phyloP scores from a whole-genome alignment of 2,113 vertebrate species.

The Leptocoma aspasia region DNA sequence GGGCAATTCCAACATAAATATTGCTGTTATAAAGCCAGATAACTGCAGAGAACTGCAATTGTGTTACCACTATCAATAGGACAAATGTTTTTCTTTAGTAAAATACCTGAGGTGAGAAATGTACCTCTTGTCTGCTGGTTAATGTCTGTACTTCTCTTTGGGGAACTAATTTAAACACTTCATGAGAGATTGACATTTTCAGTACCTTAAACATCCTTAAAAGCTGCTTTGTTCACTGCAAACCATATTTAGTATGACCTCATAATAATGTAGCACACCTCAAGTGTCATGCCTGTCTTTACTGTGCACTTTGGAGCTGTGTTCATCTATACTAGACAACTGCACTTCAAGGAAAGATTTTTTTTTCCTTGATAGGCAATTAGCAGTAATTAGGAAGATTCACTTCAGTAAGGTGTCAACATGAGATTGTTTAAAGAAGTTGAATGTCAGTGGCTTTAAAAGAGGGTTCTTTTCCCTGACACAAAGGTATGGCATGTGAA shows the following conservation, averaged over 20 bases:
- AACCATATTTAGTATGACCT: slow-evolving; percentile 75
- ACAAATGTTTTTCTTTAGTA: background rate
- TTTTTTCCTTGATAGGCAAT: slow-evolving; percentile 73
- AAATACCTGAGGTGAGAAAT: slow-evolving; percentile 35
- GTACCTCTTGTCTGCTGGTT: slow-evolving; percentile 38
- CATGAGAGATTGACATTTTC: slow-evolving; percentile 71
- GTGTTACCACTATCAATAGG: background rate
- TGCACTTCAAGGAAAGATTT: slow-evolving; percentile 66
- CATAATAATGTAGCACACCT: slow-evolving; percentile 70
- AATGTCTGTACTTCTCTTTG: slow-evolving; percentile 56
- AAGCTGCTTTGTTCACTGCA: slow-evolving; percentile 71
- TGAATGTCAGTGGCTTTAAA: slow-evolving; percentile 82
- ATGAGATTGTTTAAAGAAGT: slow-evolving; percentile 71
- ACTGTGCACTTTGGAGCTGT: slow-evolving; percentile 54
- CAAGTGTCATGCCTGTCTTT: slow-evolving; percentile 70
- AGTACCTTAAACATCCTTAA: slow-evolving; percentile 61
- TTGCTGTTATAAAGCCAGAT: background rate
- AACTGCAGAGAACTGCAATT: background rate
- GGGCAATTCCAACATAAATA: background rate
- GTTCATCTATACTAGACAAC: slow-evolving; percentile 72
- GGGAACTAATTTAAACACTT: slow-evolving; percentile 69
- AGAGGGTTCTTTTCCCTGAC: slow-evolving; percentile 72
- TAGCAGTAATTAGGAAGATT: slow-evolving; percentile 81
- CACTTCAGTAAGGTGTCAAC: slow-evolving; percentile 75
- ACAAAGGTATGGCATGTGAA: slow-evolving; percentile 75